Base-by-base conservation (phyloP, 2,113 vertebrate genomes). In the Furnarius figulus region DNA sequence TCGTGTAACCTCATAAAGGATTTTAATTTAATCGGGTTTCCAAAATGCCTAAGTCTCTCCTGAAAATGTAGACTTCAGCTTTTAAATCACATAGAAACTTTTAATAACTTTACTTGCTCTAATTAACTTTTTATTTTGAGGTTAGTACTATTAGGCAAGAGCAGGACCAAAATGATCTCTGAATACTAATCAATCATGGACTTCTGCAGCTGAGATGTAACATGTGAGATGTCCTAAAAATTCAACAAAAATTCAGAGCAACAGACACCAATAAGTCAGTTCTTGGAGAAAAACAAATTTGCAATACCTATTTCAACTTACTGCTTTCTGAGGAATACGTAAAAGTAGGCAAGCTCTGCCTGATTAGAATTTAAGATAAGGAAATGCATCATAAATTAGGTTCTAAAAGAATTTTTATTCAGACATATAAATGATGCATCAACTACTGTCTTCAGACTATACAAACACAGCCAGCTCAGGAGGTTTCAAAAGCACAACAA, bases 81-180 rank as follows among this genome's bases (percentile, higher is more conserved):
- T 94, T 87, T 87, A 94, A 85, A 93, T 88, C 59, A 77, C 75
- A 47, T 12, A 63, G 72, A 8, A 63, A 72, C 50, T 93, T 91
- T 71, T 85, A 95, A 93, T 95, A 95, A 92, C 89, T 96, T 92
- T 71, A 84, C 56, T 92, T 4, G 10, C 63, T 95, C 89, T 86
- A 95, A 97, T 95, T 97, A 95, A 85, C 91, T 92, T 95, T 66
- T 91, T 91, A 88, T 96, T 96, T 91, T 85, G 75, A 89, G 67
- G 87, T 87, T 85, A 85, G 85, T 30, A 35, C 21, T 80, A 63
- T 93, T 83, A 94, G 86, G 58, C 25, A 61, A 71, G 56, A 84
- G 46, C n/a, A 66, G 63, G 67, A 81, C 75, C 61, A 72, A 89
- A 89, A 95, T 0, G 7, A 82, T 63, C 67, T 77, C 52, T 89